Evolutionary conservation across 2,888 invertebrate species (phyloP).

Genomic region (Alitta virens): DNA sequence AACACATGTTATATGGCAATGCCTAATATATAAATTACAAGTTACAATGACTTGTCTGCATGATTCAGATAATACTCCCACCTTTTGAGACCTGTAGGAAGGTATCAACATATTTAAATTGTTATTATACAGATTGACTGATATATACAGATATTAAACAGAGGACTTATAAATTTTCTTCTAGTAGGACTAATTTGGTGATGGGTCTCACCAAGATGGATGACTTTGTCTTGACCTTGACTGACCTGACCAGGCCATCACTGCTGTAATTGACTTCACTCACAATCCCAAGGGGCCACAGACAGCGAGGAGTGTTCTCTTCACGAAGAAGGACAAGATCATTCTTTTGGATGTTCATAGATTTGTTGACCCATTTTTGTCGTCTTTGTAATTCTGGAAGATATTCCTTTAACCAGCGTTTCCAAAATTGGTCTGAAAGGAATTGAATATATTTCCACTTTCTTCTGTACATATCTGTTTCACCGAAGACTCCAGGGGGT

Average conservation of each 20-base stretch:
- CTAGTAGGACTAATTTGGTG: constrained; percentile 14
- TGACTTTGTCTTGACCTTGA: constrained; percentile 4
- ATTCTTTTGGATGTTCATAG: constrained; percentile 5
- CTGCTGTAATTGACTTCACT: constrained; percentile 6
- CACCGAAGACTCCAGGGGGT: constrained; percentile 13
- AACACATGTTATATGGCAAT: too few relatives aligned
- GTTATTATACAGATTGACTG: too few relatives aligned
- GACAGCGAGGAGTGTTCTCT: too few relatives aligned
- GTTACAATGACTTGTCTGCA: too few relatives aligned
- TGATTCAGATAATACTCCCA: too few relatives aligned
- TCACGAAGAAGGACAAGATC: constrained; percentile 13
- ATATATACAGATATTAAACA: too few relatives aligned
- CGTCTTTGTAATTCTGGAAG: constrained; percentile 6
- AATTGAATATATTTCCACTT: constrained; percentile 17
- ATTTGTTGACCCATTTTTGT: constrained; percentile 17
- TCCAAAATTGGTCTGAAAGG: constrained; percentile 19
- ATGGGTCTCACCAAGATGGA: constrained; percentile 12
- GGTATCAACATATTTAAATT: too few relatives aligned
- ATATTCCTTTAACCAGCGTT: constrained; percentile 18
- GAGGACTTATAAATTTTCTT: neutral
- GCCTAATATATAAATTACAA: too few relatives aligned
- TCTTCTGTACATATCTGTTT: constrained; percentile 7
- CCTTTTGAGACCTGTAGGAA: too few relatives aligned
- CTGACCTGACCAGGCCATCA: constrained; percentile 19
- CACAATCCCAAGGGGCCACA: constrained; percentile 14